A percentile compares a stretch with the other conserved stretches of the same genome.
Evolutionary conservation across 2,113 vertebrate species (phyloP).

Genomic region (Neomonachus schauinslandi): DNA sequence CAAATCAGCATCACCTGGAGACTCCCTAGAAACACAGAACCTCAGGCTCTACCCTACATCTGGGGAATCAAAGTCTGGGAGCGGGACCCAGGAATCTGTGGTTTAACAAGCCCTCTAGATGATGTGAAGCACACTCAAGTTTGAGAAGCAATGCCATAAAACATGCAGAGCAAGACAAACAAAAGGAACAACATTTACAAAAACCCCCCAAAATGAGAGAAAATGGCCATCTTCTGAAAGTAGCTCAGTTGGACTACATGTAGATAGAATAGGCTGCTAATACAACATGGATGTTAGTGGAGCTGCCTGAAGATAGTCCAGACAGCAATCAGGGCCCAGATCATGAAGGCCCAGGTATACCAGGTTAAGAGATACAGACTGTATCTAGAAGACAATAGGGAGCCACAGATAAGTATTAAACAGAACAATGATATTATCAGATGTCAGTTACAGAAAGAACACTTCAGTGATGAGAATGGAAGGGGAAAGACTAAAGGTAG

Average conservation of each 20-base stretch:
- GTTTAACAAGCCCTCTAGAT: not conserved
- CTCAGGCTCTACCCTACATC: not conserved
- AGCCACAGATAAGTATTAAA: slow-evolving; percentile 28
- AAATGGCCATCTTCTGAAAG: not conserved
- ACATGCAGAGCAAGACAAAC: not conserved
- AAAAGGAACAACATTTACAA: slow-evolving; percentile 16
- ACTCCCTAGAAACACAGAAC: not conserved
- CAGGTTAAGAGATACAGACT: not conserved
- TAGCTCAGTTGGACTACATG: not conserved
- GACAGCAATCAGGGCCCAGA: not conserved
- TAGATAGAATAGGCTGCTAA: not conserved
- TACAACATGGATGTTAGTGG: not conserved
- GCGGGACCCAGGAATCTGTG: not conserved
- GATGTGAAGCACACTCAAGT: not conserved
- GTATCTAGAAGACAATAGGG: not conserved
- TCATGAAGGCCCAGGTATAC: not conserved
- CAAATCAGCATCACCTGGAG: not conserved
- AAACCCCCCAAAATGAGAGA: not conserved
- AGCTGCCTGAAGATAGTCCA: not conserved
- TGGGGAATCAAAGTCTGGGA: not conserved
- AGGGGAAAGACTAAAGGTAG: not conserved
- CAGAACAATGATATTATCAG: not conserved
- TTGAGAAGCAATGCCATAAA: not conserved
- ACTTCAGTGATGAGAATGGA: not conserved
- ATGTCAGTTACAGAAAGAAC: not conserved